Base-by-base conservation (phyloP, 2,797 vertebrate species). In the Gambusia yucatana region DNA sequence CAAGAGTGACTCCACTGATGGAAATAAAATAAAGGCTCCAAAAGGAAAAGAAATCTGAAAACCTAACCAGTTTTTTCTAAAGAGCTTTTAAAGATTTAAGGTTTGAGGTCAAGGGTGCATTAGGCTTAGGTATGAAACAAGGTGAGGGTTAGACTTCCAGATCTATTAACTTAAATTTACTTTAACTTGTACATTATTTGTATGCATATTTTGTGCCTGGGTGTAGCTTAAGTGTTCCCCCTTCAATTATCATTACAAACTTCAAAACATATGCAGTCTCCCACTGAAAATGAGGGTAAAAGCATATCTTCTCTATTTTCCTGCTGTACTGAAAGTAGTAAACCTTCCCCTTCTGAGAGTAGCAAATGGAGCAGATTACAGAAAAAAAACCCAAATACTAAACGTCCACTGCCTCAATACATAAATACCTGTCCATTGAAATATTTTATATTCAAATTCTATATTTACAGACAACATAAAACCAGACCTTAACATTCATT, bases 1-100 rank as follows among this genome's bases (percentile, higher is more conserved):
- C n/a, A 30, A 71, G 8, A 87, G 79, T 25, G 46, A 43, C 9
- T 78, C 65, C 48, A 36, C 28, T 76, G 77, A 55, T n/a, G 39
- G 22, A 43, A 84, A 73, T 6, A 17, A 79, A 67, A 50, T 46
- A 20, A 36, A 36, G 16, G 30, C 17, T 6, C 61, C 6, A 20
- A 63, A 36, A 63, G 13, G 6, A 63, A 63, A 36, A 36, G 16
- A 59, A 59, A 30, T 59, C 5, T 36, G 2, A 63, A 63, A 63
- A 63, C 30, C 16, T 63, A 13, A 36, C 33, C 16, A 63, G 0
- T 36, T 36, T 36, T 63, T 20, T 33, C 59, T 36, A 36, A 36
- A 33, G 61, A 63, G 6, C 6, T 63, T 9, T 63, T 4, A 36
- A 36, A 63, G 36, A 61, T 33, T 33, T 6, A 61, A 33, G 14